Base-by-base conservation (phyloP, 1,140 invertebrate species). In the Drosophila lowei region DNA sequence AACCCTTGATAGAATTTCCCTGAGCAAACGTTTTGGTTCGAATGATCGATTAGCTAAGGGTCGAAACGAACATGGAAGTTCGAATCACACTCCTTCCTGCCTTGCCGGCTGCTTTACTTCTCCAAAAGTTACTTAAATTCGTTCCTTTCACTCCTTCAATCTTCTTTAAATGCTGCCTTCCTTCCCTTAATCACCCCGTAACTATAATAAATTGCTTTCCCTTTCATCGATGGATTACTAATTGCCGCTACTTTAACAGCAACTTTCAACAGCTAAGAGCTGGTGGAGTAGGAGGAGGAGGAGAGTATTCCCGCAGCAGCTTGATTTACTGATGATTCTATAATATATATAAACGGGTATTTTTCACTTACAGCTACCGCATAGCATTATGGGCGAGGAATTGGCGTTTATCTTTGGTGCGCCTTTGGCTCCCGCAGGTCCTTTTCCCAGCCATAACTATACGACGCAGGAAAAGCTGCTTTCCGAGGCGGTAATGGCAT, bases 391-490 rank as follows among this genome's bases (percentile, higher is more conserved):
- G 74, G 98, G 98, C 0, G 97, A 99, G 90, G 98, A 99, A 86
- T 85, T 99, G 79, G 94, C 97, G 0, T 99, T 98, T 84, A 93
- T 98, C 28, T 95, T 99, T 64, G 98, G 98, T 3, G 95, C 97
- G 8, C 98, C 98, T 7, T 91, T 99, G 44, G 94, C 95, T 44
- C 94, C 94, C 6, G 93, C 94, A 11, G 94, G 95, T 72, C 96
- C 96, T 72, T 96, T 96, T 79, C 93, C 94, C 47, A 89, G 81
- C 47, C 93, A 93, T 48, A 93, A 94, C 66, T 98, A 96, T 91
- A 95, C 94, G 41, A 93, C 93, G 54, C 92, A 94, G 46, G 97
- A 98, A 92, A 94, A 94, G 76, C 92, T 95, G 11, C 93, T 98
- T 57, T 96, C 96, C 41, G 95, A 97, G 92, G 94, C 95, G 15